phyloP scores from a whole-genome alignment of 2,888 invertebrate species.

The Ypsolopha sequella region DNA sequence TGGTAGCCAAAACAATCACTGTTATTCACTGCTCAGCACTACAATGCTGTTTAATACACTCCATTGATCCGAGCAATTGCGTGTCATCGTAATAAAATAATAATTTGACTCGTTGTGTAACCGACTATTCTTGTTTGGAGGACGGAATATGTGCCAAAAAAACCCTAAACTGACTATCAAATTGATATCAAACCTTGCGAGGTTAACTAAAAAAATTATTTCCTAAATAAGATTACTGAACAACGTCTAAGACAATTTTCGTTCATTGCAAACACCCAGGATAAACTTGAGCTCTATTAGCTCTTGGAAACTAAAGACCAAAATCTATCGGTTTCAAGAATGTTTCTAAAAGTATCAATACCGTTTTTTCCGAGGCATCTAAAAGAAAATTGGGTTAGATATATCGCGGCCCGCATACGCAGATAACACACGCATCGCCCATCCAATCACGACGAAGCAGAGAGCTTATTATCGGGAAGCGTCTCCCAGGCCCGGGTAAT shows the following conservation, averaged over 20 bases:
- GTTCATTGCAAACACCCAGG: too few species aligned
- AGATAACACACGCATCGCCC: conserved; percentile 64
- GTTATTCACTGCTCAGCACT: conserved; percentile 58
- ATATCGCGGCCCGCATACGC: conserved; percentile 45
- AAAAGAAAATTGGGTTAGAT: conserved; percentile 57
- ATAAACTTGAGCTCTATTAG: too few species aligned
- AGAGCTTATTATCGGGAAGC: conserved; percentile 59
- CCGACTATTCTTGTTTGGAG: neutral
- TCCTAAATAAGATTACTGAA: too few species aligned
- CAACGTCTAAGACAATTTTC: too few species aligned
- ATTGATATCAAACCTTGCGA: too few species aligned
- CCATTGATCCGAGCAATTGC: conserved; percentile 5
- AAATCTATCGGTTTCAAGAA: conserved; percentile 16
- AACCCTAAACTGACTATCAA: too few species aligned
- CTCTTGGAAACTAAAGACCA: conserved; percentile 20
- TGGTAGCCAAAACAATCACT: conserved; percentile 64
- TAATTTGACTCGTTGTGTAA: neutral
- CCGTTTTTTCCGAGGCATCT: conserved; percentile 30
- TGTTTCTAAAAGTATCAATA: neutral
- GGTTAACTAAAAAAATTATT: too few species aligned
- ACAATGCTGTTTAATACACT: conserved; percentile 9
- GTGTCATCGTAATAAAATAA: conserved; percentile 1
- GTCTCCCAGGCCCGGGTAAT: conserved; percentile 46
- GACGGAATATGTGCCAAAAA: too few species aligned
- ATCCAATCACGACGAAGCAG: conserved; percentile 61